Evolutionary conservation across 2,888 invertebrate species (phyloP), one percentile per base, ranked within the genome.

Genomic region (Geotrupes spiniger): DNA sequence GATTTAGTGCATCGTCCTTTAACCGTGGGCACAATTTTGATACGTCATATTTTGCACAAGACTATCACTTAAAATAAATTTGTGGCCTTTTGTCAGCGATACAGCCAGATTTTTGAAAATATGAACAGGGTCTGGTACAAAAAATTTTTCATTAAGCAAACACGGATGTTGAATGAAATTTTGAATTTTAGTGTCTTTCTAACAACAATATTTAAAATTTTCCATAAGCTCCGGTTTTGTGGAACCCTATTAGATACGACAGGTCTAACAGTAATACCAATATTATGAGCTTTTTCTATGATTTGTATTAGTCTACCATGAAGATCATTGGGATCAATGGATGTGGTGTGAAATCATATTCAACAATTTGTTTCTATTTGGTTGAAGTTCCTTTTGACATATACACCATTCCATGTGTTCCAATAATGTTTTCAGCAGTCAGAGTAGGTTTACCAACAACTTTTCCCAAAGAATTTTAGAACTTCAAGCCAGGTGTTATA

Each of bases 401-500:
- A n/a, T n/a, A n/a, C n/a, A 27, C 28, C 28, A 27, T 27, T 27
- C 28, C 28, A 27, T 27, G 28, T 27, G 28, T 27, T 27, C 9
- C 2, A 27, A 27, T 27, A n/a, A 27, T 9, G 28, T 27, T 27
- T 27, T 9, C 28, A 38, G 14, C 16, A 14, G n/a, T 38, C 38
- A 4, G 12, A 16, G 38, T 38, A 38, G 11, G 38, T 14, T 14
- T 11, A 27, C 40, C 40, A 40, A 40, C 14, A 25, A 40, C 11
- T 40, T 21, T 14, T 3, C 25, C 15, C 16, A 40, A 14, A 25
- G 40, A 40, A 26, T 11, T n/a, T 15, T 26, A 11, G 14, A 25
- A 40, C 10, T 40, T 11, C 25, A 40, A 12, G 10, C 40, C 40
- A 25, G 40, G 40, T 40, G 21, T 40, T 40, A 40, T 27, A 25